Conservation (phyloP, 2,888 invertebrate species). For the Drosophila lacicola region DNA sequence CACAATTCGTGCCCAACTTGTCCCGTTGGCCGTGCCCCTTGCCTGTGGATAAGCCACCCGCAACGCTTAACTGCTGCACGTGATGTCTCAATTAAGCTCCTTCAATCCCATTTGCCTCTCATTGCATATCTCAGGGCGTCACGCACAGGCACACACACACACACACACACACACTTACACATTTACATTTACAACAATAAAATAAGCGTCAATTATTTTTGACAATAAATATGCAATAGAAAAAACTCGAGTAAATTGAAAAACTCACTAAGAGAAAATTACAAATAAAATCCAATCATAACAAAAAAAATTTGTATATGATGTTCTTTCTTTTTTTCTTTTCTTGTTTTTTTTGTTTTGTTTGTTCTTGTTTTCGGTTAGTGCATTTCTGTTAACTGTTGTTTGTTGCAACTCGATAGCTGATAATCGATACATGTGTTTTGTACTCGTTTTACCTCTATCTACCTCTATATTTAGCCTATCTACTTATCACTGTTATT, state of each 20-base stretch:
- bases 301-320: not conserved
- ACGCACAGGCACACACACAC: slow-evolving; percentile 5
- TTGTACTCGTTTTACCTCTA: slow-evolving; percentile 25
- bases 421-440: slow-evolving; percentile 33
- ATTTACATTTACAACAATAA: slow-evolving; percentile 37
- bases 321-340: slow-evolving; percentile 12
- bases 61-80: slow-evolving; percentile 61
- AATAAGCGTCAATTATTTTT: slow-evolving; percentile 58
- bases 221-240: slow-evolving; percentile 8
- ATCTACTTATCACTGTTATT: slow-evolving; percentile 64
- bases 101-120: slow-evolving; percentile 31
- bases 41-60: slow-evolving; percentile 1
- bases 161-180: slow-evolving; percentile 4
- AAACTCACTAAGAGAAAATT: not conserved
- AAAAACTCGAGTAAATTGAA: not conserved
- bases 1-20: slow-evolving; percentile 13
- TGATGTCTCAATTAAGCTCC: slow-evolving; percentile 70
- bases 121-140: slow-evolving; percentile 52
- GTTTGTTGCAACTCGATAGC: slow-evolving; percentile 13
- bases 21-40: slow-evolving; percentile 5
- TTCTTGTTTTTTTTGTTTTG: not conserved
- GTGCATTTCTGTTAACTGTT: slow-evolving; percentile 5
- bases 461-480: slow-evolving; percentile 28
- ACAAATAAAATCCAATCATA: slow-evolving; percentile 1
- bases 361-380: not conserved